Evolutionary conservation across 2,113 vertebrate genomes (phyloP).

Genomic region (Prunella himalayana): DNA sequence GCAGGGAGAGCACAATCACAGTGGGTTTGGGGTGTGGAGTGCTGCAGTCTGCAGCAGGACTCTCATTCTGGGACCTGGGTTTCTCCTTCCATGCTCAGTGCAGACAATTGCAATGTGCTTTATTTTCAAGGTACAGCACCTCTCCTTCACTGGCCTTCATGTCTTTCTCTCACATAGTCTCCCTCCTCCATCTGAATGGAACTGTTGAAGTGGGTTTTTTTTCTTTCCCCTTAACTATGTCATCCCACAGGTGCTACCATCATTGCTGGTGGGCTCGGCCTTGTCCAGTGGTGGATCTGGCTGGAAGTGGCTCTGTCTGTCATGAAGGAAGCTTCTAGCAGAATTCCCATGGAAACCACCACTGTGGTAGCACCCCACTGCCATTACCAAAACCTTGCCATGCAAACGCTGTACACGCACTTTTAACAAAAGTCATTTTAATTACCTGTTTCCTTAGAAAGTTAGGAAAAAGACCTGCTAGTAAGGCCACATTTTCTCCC

Average conservation of each 20-base stretch:
- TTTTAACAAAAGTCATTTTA: not conserved
- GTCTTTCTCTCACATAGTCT: not conserved
- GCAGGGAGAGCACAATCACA: not conserved
- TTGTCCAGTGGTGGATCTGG: fast-evolving
- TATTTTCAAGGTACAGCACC: not conserved
- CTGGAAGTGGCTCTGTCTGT: not conserved
- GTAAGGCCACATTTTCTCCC: not conserved
- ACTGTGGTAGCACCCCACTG: fast-evolving
- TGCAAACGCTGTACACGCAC: not conserved
- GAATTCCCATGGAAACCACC: not conserved
- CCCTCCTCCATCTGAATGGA: not conserved
- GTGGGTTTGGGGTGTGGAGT: fast-evolving
- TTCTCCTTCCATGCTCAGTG: not conserved
- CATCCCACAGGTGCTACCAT: fast-evolving
- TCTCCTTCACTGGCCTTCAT: not conserved
- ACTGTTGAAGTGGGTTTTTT: not conserved
- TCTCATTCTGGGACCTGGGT: not conserved
- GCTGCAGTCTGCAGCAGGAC: not conserved
- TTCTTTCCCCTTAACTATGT: not conserved
- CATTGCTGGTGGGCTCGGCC: fast-evolving
- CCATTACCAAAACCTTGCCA: not conserved
- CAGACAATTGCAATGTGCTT: not conserved
- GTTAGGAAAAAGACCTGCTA: not conserved
- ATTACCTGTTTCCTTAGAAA: not conserved
- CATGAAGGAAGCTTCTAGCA: not conserved